Evolutionary conservation across 2,113 vertebrate species (phyloP).

Genomic region (Antechinus flavipes): DNA sequence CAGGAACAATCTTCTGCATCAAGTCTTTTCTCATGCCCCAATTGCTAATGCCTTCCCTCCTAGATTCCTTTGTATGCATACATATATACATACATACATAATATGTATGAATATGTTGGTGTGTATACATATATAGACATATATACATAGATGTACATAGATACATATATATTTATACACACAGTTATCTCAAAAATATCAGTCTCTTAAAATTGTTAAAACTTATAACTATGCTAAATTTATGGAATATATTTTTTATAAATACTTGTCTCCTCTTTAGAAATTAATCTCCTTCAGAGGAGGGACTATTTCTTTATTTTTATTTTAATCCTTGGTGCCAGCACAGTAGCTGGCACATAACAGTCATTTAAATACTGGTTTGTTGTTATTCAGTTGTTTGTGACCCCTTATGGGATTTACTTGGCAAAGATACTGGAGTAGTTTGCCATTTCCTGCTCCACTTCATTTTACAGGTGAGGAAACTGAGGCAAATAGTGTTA

Average conservation of each 20-base stretch:
- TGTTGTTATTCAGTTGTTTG: background rate
- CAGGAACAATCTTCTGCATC: background rate
- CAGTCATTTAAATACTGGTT: no score
- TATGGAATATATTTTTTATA: background rate
- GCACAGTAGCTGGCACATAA: background rate
- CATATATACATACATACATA: background rate
- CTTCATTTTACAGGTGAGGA: background rate
- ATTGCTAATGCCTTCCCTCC: background rate
- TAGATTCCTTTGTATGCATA: background rate
- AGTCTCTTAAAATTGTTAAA: background rate
- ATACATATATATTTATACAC: no score
- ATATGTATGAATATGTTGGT: background rate
- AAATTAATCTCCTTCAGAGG: background rate
- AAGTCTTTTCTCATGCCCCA: background rate
- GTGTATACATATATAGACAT: no score
- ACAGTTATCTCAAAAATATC: background rate
- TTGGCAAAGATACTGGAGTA: background rate
- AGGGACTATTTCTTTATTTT: background rate
- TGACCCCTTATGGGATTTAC: no score
- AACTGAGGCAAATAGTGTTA: background rate
- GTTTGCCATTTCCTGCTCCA: background rate
- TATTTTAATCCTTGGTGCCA: background rate
- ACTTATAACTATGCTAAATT: background rate
- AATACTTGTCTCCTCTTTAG: background rate
- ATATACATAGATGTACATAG: no score